Percentiles rank a stretch among this genome's conserved stretches.
phyloP scores from a whole-genome alignment of 2,797 vertebrate genomes.

The Sebastiscus tertius region DNA sequence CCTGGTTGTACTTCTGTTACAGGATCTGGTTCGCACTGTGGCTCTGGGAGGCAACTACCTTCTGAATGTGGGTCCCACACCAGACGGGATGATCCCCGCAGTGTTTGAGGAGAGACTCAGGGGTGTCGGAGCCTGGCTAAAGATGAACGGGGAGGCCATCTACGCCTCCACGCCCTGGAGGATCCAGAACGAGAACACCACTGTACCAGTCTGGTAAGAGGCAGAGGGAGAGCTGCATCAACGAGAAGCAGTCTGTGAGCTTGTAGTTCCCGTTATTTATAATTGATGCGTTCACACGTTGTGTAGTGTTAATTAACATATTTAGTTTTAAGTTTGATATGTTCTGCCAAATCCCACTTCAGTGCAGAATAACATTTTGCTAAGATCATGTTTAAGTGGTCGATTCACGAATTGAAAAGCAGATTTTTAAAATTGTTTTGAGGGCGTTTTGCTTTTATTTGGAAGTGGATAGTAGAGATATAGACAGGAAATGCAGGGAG shows the following conservation, averaged over 20 bases:
- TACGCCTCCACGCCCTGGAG: slow-evolving; percentile 92
- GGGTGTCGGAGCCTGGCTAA: slow-evolving; percentile 90
- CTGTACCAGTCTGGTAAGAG: slow-evolving; percentile 85
- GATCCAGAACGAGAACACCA: slow-evolving; percentile 86
- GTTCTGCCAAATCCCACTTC: background rate
- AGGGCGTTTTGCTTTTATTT: too few relatives aligned
- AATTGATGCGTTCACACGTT: background rate
- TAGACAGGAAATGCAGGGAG: too few relatives aligned
- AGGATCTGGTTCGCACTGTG: slow-evolving; percentile 92
- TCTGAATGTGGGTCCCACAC: slow-evolving; percentile 92
- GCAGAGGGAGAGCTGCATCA: background rate
- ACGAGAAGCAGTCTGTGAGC: background rate
- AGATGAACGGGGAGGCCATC: slow-evolving; percentile 91
- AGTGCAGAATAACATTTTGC: background rate
- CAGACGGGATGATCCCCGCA: slow-evolving; percentile 89
- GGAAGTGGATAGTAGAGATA: too few relatives aligned
- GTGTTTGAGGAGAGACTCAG: slow-evolving; percentile 94
- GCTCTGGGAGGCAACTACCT: slow-evolving; percentile 96
- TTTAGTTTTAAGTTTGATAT: background rate
- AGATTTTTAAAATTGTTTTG: background rate
- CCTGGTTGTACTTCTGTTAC: background rate
- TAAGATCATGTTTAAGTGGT: background rate
- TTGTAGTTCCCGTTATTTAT: background rate
- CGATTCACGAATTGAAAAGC: background rate
- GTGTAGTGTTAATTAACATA: background rate